These are phyloP conservation scores for Microplitis deprimator DNA, from an alignment of 2,888 invertebrate species.

Conservation along the genomic window DNA sequence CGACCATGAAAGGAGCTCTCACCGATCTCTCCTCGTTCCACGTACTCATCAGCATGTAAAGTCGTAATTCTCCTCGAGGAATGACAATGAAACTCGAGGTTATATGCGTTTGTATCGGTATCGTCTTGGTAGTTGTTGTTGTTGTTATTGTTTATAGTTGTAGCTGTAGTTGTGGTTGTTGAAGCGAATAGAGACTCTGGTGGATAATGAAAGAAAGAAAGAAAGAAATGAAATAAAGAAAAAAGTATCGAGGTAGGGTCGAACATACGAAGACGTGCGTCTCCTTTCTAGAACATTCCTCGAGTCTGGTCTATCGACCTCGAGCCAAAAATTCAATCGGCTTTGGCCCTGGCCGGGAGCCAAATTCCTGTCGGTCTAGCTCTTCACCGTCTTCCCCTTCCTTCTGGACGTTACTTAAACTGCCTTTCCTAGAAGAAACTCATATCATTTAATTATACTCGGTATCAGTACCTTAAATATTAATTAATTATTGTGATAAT, in stretches of 20 bases:
- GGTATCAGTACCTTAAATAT: not conserved
- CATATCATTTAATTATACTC: slow-evolving; percentile 5
- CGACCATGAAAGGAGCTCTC: slow-evolving; percentile 31
- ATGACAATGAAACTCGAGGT: slow-evolving; percentile 31
- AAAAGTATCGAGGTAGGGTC: slow-evolving; percentile 15
- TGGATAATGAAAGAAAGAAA: not conserved
- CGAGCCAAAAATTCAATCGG: slow-evolving; percentile 55
- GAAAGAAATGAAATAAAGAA: slow-evolving; percentile 20
- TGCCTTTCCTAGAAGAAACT: slow-evolving; percentile 53
- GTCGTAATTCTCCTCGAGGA: slow-evolving; percentile 25
- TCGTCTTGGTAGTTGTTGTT: not conserved
- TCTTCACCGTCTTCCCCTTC: slow-evolving; percentile 42
- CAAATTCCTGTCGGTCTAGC: slow-evolving; percentile 53
- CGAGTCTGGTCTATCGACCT: slow-evolving; percentile 55
- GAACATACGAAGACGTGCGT: slow-evolving; percentile 27
- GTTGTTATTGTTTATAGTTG: not conserved
- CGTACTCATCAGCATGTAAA: slow-evolving; percentile 35
- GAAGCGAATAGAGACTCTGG: not conserved
- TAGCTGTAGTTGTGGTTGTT: not conserved
- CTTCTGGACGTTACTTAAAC: slow-evolving; percentile 32
- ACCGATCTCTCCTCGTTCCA: slow-evolving; percentile 27
- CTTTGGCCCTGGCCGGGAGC: slow-evolving; percentile 52
- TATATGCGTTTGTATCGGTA: slow-evolving; percentile 4
- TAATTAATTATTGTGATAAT: not conserved
- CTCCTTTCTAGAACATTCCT: slow-evolving; percentile 51